Percentiles rank a stretch among this genome's conserved stretches.
Conservation (phyloP, 2,888 invertebrate genomes). For the Opisthograptis luteolata region DNA sequence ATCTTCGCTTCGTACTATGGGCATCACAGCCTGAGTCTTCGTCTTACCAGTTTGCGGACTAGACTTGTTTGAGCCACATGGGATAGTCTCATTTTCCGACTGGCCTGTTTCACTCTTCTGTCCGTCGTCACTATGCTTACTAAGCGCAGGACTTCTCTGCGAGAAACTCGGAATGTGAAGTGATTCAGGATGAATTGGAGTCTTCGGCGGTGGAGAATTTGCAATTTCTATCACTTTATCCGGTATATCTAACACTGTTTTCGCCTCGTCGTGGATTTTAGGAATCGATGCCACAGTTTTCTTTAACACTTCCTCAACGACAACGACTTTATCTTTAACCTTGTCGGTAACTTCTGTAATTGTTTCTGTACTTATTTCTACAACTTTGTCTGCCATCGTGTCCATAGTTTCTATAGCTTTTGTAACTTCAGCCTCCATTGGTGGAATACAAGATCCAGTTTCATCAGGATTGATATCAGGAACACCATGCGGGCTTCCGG, state of each 20-base stretch:
- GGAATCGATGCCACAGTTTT: slow-evolving; percentile 64
- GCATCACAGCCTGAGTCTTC: slow-evolving; percentile 80
- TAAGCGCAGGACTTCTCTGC: slow-evolving; percentile 70
- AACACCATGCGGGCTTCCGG: slow-evolving; percentile 62
- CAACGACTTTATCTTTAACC: slow-evolving; percentile 60
- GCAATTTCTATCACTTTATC: slow-evolving; percentile 62
- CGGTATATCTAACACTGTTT: slow-evolving; percentile 64
- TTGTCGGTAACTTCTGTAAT: slow-evolving; percentile 36
- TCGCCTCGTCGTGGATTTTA: slow-evolving; percentile 57
- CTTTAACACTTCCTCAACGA: slow-evolving; percentile 66
- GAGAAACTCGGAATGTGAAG: slow-evolving; percentile 70
- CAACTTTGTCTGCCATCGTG: slow-evolving; percentile 45
- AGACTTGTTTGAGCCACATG: slow-evolving; percentile 78
- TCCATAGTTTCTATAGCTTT: slow-evolving; percentile 54
- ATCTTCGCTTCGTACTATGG: slow-evolving; percentile 77
- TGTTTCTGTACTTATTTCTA: slow-evolving; percentile 21
- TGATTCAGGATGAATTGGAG: slow-evolving; percentile 72
- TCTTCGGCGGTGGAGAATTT: slow-evolving; percentile 75
- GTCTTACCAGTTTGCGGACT: slow-evolving; percentile 73
- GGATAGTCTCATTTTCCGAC: slow-evolving; percentile 79
- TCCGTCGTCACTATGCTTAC: slow-evolving; percentile 75
- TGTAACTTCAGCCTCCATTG: slow-evolving; percentile 43
- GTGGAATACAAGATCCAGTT: slow-evolving; percentile 31
- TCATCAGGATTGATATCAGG: slow-evolving; percentile 62
- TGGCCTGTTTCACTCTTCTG: slow-evolving; percentile 75